Conservation (phyloP, 2,888 invertebrate genomes). For the Teinopalpus imperialis region DNA sequence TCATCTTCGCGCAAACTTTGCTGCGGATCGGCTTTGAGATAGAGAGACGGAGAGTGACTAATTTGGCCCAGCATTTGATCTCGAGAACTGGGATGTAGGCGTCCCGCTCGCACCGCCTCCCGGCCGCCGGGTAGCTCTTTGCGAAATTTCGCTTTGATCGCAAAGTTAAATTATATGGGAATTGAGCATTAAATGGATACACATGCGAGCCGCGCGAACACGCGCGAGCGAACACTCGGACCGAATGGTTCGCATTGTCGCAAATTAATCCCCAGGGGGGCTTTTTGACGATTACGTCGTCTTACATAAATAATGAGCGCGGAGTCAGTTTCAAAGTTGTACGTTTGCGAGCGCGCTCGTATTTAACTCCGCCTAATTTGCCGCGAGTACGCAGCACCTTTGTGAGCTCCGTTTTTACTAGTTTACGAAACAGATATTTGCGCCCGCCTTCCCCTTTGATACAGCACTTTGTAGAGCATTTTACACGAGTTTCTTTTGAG, state of each 20-base stretch:
- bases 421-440: slow-evolving; percentile 82
- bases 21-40: slow-evolving; percentile 83
- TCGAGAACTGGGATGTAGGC: slow-evolving; percentile 70
- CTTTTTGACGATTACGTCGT: slow-evolving; percentile 70
- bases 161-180: slow-evolving; percentile 83
- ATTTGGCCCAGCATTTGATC: slow-evolving; percentile 83
- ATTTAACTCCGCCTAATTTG: slow-evolving; percentile 81
- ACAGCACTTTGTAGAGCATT: slow-evolving; percentile 82
- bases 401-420: slow-evolving; percentile 81
- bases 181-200: slow-evolving; percentile 82
- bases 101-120: slow-evolving; percentile 72
- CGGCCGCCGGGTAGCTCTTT: slow-evolving; percentile 77
- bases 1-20: slow-evolving; percentile 83
- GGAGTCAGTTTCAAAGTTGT: slow-evolving; percentile 74
- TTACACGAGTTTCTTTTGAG: slow-evolving; percentile 82
- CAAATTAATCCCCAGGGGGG: slow-evolving; percentile 56
- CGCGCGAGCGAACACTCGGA: slow-evolving; percentile 39
- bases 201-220: slow-evolving; percentile 58
- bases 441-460: slow-evolving; percentile 80
- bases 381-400: slow-evolving; percentile 78
- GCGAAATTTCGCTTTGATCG: slow-evolving; percentile 82
- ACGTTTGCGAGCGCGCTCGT: slow-evolving; percentile 73
- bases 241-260: slow-evolving; percentile 50
- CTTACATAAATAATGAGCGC: slow-evolving; percentile 78
- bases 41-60: slow-evolving; percentile 83